Evolutionary conservation across 2,888 invertebrate species (phyloP).

Genomic region (Fabriciana adippe): DNA sequence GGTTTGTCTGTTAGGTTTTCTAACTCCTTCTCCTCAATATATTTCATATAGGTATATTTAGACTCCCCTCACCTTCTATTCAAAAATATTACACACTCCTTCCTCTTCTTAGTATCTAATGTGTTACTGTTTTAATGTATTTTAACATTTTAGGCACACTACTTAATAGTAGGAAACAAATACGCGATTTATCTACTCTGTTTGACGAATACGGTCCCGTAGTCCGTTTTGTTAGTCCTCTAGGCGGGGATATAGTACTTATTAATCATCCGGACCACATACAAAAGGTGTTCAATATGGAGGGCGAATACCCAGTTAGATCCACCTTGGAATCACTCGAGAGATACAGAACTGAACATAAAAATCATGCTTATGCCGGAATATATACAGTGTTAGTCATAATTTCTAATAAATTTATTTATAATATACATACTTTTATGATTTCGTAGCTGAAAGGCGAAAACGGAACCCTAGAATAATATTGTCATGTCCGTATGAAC

Average conservation of each 20-base stretch:
- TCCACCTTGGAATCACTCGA: constrained; percentile 85
- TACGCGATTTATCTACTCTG: constrained; percentile 60
- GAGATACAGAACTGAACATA: constrained; percentile 82
- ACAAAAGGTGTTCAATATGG: constrained; percentile 82
- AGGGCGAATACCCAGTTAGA: constrained; percentile 82
- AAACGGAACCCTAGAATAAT: too few relatives aligned
- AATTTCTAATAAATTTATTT: constrained; percentile 8
- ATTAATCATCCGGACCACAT: constrained; percentile 85
- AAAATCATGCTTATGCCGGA: constrained; percentile 79
- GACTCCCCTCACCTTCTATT: too few relatives aligned
- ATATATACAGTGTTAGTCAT: constrained; percentile 81
- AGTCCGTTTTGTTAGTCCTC: constrained; percentile 84
- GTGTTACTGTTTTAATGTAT: neutral
- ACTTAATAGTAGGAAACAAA: constrained; percentile 54
- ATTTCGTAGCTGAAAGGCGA: too few relatives aligned
- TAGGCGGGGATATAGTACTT: constrained; percentile 84
- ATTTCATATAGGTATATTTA: too few relatives aligned
- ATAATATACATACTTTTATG: neutral
- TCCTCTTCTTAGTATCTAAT: neutral
- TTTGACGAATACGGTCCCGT: constrained; percentile 84
- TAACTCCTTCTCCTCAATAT: too few relatives aligned
- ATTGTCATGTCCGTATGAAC: too few relatives aligned
- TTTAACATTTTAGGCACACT: constrained; percentile 53
- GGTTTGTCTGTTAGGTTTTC: too few relatives aligned
- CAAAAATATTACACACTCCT: too few relatives aligned